These are phyloP conservation scores for Pteruthius melanotis DNA, from an alignment of 2,113 vertebrate species.

Conservation along the genomic window DNA sequence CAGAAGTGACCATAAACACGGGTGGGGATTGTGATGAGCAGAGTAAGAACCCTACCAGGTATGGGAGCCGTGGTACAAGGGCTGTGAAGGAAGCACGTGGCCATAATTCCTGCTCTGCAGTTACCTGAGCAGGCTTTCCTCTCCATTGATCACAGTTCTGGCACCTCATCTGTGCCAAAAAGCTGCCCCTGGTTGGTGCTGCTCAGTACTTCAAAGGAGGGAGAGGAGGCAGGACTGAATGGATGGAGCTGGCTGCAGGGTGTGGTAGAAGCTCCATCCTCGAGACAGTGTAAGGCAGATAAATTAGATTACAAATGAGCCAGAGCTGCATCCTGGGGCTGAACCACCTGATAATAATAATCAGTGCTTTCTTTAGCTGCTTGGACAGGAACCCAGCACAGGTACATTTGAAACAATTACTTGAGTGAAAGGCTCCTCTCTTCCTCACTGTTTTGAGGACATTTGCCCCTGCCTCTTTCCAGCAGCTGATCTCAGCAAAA, in stretches of 20 bases:
- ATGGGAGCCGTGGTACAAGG: accelerated
- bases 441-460: background rate
- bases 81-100: background rate
- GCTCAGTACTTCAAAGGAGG: background rate
- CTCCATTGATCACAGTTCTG: background rate
- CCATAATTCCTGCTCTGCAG: background rate
- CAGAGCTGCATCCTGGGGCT: background rate
- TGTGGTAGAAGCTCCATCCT: background rate
- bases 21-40: background rate
- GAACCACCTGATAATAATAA: background rate
- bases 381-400: background rate
- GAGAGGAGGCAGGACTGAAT: background rate
- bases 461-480: background rate
- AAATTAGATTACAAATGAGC: background rate
- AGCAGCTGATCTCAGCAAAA: background rate
- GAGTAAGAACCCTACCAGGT: accelerated
- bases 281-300: background rate
- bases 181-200: background rate
- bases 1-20: background rate
- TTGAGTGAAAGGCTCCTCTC: background rate
- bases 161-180: background rate
- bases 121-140: background rate
- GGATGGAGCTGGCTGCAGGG: background rate
- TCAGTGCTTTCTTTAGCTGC: background rate
- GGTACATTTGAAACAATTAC: background rate